Percentiles rank a stretch among this genome's conserved stretches.
Conservation (phyloP, 2,113 vertebrate genomes). For the Capricornis sumatraensis region DNA sequence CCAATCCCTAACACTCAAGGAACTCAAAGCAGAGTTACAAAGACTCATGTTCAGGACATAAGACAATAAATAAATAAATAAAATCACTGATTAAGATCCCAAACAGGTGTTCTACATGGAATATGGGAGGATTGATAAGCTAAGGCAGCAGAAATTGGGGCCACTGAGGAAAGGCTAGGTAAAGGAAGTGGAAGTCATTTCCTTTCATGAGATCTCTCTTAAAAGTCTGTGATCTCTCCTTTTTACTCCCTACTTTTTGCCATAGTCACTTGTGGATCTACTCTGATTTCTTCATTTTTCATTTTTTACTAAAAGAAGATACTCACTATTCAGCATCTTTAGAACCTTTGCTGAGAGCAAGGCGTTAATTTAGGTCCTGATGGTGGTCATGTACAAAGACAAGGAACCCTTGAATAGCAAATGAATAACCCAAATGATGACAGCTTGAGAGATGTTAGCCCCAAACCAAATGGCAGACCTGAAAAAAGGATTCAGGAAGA, state of each 20-base stretch:
- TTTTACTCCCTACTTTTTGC: not conserved
- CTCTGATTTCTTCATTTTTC: not conserved
- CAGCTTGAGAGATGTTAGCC: not conserved
- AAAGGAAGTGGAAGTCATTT: not conserved
- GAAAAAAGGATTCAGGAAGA: not conserved
- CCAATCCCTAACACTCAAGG: not conserved
- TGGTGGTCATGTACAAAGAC: not conserved
- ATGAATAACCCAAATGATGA: not conserved
- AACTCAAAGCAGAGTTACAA: not conserved
- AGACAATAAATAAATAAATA: not conserved
- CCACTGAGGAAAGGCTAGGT: not conserved
- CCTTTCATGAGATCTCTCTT: not conserved
- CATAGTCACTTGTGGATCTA: not conserved
- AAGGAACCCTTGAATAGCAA: not conserved
- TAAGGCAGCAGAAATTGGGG: not conserved
- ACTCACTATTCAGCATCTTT: not conserved
- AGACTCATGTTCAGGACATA: not conserved
- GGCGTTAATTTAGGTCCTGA: not conserved
- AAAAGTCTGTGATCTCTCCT: not conserved
- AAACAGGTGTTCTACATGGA: not conserved
- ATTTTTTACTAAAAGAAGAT: constrained; percentile 6
- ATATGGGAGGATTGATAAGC: not conserved
- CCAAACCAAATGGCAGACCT: not conserved
- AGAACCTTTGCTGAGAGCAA: not conserved
- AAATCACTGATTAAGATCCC: not conserved